Conservation (phyloP, 2,888 invertebrate species). For the Ormyrus labotus region DNA sequence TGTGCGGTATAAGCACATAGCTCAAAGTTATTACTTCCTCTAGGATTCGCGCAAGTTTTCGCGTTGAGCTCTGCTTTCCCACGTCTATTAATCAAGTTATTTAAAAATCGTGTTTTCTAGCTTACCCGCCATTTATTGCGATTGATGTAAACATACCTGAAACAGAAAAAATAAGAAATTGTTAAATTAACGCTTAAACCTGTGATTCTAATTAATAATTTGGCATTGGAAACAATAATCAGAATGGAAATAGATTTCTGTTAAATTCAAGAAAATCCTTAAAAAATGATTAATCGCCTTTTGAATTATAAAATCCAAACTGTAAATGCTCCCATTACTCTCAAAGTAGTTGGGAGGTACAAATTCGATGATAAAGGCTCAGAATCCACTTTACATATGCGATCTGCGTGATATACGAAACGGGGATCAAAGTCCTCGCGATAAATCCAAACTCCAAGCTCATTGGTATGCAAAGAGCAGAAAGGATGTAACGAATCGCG, state of each 20-base stretch:
- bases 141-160: conserved; percentile 12
- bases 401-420: neutral
- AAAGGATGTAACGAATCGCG: conserved; percentile 37
- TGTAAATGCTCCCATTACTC: neutral
- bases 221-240: too few species aligned
- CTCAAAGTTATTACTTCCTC: conserved; percentile 33
- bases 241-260: too few species aligned
- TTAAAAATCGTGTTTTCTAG: too few species aligned
- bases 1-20: conserved; percentile 12
- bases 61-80: conserved; percentile 37
- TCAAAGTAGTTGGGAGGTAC: neutral
- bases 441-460: conserved; percentile 22
- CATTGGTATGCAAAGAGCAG: conserved; percentile 39
- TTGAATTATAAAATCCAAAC: too few species aligned
- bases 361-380: conserved; percentile 24
- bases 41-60: conserved; percentile 33
- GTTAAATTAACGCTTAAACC: neutral
- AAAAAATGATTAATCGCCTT: too few species aligned
- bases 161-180: conserved; percentile 14
- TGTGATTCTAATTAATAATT: too few species aligned
- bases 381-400: neutral
- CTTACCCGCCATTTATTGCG: neutral
- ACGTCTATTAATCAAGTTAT: conserved; percentile 34
- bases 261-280: too few species aligned
- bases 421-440: neutral